Conservation (phyloP, 2,888 invertebrate genomes). For the Hylaea fasciaria region DNA sequence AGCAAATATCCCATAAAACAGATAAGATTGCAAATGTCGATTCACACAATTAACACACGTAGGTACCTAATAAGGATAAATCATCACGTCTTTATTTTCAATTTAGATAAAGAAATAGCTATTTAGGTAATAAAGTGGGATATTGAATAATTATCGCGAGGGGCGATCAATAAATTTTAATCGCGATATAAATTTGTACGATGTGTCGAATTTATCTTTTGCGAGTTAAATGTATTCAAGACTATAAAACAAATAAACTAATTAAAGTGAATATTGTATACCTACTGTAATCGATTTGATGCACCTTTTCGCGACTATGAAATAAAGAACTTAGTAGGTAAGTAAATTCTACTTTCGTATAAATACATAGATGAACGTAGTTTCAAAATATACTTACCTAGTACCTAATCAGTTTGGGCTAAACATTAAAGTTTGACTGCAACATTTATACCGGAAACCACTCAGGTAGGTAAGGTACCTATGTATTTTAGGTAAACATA, state of each 20-base stretch:
- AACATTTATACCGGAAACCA: background rate
- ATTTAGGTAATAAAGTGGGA: conserved; percentile 54
- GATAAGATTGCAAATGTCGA: conserved; percentile 70
- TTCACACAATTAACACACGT: conserved; percentile 69
- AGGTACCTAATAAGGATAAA: conserved; percentile 54
- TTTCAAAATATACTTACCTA: too few species aligned
- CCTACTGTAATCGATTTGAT: background rate
- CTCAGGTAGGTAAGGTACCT: background rate
- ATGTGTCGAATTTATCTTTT: conserved; percentile 53
- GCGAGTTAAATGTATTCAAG: conserved; percentile 60
- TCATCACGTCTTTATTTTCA: conserved; percentile 61
- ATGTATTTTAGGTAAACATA: background rate
- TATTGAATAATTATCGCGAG: conserved; percentile 58
- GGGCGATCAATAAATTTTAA: conserved; percentile 44
- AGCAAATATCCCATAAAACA: conserved; percentile 58
- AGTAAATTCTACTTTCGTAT: too few species aligned
- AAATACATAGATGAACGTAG: too few species aligned
- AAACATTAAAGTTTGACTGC: too few species aligned
- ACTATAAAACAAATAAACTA: conserved; percentile 69
- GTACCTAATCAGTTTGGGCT: too few species aligned
- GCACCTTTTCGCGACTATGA: conserved; percentile 5
- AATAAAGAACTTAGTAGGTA: too few species aligned
- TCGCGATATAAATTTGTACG: conserved; percentile 49
- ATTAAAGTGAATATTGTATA: background rate
- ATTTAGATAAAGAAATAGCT: conserved; percentile 70